Evolutionary conservation across 2,113 vertebrate genomes (phyloP), one percentile per base, ranked within the genome.

Genomic region (Eclectus roratus): DNA sequence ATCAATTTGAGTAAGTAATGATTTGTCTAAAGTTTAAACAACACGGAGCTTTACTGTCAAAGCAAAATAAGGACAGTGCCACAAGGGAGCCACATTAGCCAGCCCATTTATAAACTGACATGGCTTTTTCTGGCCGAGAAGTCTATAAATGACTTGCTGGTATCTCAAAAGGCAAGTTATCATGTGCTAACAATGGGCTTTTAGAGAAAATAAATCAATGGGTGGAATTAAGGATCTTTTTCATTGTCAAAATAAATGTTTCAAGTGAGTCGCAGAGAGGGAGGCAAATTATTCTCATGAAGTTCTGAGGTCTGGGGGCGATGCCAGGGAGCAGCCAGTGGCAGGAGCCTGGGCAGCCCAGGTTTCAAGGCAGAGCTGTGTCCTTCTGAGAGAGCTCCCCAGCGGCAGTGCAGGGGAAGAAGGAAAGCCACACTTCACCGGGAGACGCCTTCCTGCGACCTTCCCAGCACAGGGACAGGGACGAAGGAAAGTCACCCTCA

Each of bases 191-290:
- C 93, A 96, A 95, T 88, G 64, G 71, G 60, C n/a, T 93, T 94
- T 93, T 80, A 85, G 76, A 90, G 90, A 88, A 85, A 94, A 88
- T 91, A 94, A 96, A 96, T 94, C 90, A 85, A 25, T 14, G 82
- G 44, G 55, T 66, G 53, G 74, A 85, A 85, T 83, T 90, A 93
- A 85, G 18, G 65, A 44, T 47, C 3, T 7, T 60, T 90, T 91
- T 88, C 76, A 60, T 90, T 93, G 94, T 85, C 89, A 80, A 86
- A 93, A 80, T 33, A 90, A 71, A 86, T 74, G 61, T 60, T 94
- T 80, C 83, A 93, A 82, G 82, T 64, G 80, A 88, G 72, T 85
- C 14, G 2, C 65, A n/a, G 88, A 74, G 85, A 64, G 44, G 72
- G 76, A 73, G 68, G 85, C 64, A 41, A 80, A 74, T 80, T 71